phyloP scores from a whole-genome alignment of 2,888 invertebrate genomes.

The Chalcosyrphus nemorum region DNA sequence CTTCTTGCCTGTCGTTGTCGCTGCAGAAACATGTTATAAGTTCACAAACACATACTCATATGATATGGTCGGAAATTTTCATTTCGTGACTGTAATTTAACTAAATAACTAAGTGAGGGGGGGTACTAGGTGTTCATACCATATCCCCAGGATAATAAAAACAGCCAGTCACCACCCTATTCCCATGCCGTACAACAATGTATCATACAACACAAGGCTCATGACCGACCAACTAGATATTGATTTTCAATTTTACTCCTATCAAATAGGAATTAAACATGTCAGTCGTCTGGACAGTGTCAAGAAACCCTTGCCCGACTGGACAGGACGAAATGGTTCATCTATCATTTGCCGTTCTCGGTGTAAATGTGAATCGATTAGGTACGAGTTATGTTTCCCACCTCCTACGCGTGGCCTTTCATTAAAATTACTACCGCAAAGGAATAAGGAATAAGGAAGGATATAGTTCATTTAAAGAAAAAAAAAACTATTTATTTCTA shows the following conservation, averaged over 20 bases:
- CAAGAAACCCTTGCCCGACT: background rate
- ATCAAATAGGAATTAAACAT: slow-evolving; percentile 6
- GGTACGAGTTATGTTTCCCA: background rate
- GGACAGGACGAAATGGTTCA: slow-evolving; percentile 1
- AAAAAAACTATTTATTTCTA: slow-evolving; percentile 33
- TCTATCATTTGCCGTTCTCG: slow-evolving; percentile 20
- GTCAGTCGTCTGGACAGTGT: slow-evolving; percentile 2
- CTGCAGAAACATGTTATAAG: background rate
- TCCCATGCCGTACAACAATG: background rate
- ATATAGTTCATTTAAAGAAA: slow-evolving; percentile 5
- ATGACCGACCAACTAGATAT: slow-evolving; percentile 21
- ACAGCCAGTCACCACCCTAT: background rate
- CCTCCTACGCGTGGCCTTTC: background rate
- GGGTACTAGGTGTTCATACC: background rate
- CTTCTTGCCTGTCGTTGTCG: background rate
- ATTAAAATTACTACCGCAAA: background rate
- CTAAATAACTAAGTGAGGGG: slow-evolving; percentile 34
- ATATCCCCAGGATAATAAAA: slow-evolving; percentile 1
- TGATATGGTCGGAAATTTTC: slow-evolving; percentile 36
- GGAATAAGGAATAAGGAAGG: background rate
- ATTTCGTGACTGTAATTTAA: slow-evolving; percentile 62
- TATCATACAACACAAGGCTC: background rate
- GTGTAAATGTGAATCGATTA: slow-evolving; percentile 44
- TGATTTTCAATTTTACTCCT: slow-evolving; percentile 44
- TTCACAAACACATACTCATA: background rate